These are phyloP conservation scores for Mormyrus iriodes DNA, from an alignment of 2,113 vertebrate genomes.

Conservation along the genomic window DNA sequence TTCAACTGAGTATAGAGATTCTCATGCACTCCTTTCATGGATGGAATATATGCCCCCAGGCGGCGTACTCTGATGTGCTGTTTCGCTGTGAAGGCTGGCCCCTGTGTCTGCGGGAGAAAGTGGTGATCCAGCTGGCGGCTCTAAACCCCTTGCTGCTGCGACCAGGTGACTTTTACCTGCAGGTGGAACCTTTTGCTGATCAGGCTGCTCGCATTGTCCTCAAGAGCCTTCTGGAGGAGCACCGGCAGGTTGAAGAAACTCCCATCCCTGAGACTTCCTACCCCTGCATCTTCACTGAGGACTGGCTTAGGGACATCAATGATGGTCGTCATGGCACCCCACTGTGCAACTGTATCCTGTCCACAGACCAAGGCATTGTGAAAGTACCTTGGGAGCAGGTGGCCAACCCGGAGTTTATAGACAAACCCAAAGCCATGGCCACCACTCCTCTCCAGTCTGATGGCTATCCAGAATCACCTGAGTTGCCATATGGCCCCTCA, in stretches of 20 bases:
- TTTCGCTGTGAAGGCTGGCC: conserved; percentile 88
- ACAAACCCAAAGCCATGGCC: conserved; percentile 43
- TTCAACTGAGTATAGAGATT: background rate
- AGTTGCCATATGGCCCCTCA: conserved; percentile 24
- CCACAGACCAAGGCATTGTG: conserved; percentile 64
- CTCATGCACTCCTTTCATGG: background rate
- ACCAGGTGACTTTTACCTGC: conserved; percentile 81
- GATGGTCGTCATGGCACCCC: conserved; percentile 45
- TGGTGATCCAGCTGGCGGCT: conserved; percentile 73
- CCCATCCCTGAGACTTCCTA: conserved; percentile 61
- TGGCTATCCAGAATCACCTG: conserved; percentile 16
- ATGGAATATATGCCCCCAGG: conserved; percentile 52
- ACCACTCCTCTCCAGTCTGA: conserved; percentile 28
- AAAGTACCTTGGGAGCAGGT: conserved; percentile 73
- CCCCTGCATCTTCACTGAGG: conserved; percentile 65
- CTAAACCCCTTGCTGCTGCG: conserved; percentile 69
- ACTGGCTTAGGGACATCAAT: conserved; percentile 74
- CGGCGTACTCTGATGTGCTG: conserved; percentile 65
- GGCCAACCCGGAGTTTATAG: conserved; percentile 69
- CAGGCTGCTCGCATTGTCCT: conserved; percentile 67
- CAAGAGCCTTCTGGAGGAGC: conserved; percentile 71
- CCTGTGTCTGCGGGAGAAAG: conserved; percentile 69
- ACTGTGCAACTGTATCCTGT: conserved; percentile 70
- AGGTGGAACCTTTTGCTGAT: conserved; percentile 67
- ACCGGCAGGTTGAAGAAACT: conserved; percentile 63